Percentiles rank a stretch among this genome's conserved stretches.
Conservation (phyloP, 2,113 vertebrate genomes). For the Chlorocebus sabaeus region DNA sequence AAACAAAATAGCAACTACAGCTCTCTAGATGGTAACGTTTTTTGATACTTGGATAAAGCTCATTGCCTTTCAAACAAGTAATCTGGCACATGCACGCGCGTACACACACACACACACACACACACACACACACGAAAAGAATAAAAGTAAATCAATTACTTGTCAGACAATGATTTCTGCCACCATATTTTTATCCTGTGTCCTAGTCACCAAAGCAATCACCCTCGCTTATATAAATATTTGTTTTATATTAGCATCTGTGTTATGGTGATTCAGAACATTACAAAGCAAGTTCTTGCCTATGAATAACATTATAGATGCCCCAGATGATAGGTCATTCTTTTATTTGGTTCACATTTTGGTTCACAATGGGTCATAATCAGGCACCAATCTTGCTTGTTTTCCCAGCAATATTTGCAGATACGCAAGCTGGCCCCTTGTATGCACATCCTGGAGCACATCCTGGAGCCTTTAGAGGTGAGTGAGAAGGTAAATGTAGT, state of each 20-base stretch:
- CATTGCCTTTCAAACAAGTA: neutral
- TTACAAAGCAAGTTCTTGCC: neutral
- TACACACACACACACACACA: neutral
- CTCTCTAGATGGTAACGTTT: neutral
- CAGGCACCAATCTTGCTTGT: neutral
- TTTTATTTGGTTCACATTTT: neutral
- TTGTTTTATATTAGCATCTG: neutral
- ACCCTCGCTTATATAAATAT: neutral
- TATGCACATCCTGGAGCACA: neutral
- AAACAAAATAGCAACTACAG: neutral
- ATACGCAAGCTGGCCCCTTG: too few relatives aligned
- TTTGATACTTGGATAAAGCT: neutral
- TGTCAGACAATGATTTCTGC: constrained; percentile 12
- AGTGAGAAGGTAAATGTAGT: neutral
- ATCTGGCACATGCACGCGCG: neutral
- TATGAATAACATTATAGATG: neutral
- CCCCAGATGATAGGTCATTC: neutral
- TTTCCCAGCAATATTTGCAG: neutral
- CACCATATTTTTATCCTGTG: neutral
- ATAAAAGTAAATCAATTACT: neutral
- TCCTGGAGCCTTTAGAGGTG: neutral
- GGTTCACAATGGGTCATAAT: neutral
- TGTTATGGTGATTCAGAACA: neutral
- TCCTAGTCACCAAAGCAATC: neutral
- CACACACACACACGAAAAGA: neutral